These are phyloP conservation scores for Rhagologus leucostigma DNA, from an alignment of 2,113 vertebrate genomes.

Conservation along the genomic window DNA sequence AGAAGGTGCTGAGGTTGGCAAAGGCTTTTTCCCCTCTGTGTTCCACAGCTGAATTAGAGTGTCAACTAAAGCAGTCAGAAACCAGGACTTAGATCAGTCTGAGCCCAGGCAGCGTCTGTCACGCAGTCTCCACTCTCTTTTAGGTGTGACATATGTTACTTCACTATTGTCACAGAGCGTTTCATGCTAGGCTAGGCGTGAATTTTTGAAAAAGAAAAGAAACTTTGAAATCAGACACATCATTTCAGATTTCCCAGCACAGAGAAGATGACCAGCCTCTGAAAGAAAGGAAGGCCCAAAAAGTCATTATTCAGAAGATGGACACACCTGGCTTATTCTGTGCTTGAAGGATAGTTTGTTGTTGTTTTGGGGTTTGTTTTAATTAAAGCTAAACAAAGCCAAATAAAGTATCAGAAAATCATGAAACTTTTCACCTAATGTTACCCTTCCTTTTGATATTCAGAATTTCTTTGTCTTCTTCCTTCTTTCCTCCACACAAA, in stretches of 20 bases:
- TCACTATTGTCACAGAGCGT: not conserved
- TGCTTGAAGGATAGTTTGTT: not conserved
- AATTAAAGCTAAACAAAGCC: not conserved
- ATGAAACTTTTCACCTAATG: not conserved
- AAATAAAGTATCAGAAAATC: not conserved
- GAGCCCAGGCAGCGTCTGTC: not conserved
- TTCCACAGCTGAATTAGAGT: not conserved
- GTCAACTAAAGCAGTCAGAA: not conserved
- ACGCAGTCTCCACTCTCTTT: not conserved
- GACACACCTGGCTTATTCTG: not conserved
- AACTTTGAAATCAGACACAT: not conserved
- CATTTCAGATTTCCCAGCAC: not conserved
- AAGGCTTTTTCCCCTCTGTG: not conserved
- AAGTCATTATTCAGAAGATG: not conserved
- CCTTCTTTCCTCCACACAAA: not conserved
- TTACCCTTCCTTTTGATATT: not conserved
- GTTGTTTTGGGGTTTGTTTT: not conserved
- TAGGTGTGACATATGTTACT: not conserved
- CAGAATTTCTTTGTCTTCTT: not conserved
- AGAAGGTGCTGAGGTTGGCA: not conserved
- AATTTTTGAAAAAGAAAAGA: not conserved
- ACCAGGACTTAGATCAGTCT: not conserved
- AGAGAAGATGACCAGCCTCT: not conserved
- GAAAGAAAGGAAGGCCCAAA: not conserved
- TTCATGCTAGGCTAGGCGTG: not conserved